Evolutionary conservation across 2,888 invertebrate species (phyloP).

Genomic region (Hyles lineata): DNA sequence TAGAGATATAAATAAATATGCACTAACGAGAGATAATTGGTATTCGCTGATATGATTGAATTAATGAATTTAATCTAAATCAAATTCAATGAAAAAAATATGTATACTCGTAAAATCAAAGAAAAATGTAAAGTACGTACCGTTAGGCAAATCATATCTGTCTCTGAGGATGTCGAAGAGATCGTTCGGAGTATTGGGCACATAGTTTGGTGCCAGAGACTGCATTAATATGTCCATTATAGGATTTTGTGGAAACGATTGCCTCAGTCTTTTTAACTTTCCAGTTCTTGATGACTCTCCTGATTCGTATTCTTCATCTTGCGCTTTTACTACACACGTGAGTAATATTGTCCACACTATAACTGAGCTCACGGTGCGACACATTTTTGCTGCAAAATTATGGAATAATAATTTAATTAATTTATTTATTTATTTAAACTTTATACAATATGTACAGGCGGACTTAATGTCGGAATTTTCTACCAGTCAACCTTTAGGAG

Average conservation of each 20-base stretch:
- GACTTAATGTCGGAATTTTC: no score
- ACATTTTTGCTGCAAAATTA: neutral
- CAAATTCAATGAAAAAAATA: no score
- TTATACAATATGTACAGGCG: no score
- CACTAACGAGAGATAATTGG: no score
- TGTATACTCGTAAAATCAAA: no score
- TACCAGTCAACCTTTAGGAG: no score
- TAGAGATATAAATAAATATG: no score
- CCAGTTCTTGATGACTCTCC: neutral
- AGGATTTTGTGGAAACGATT: conserved; percentile 50
- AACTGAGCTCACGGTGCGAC: neutral
- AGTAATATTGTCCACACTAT: neutral
- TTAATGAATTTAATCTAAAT: no score
- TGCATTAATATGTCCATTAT: conserved; percentile 54
- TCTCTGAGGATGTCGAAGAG: conserved; percentile 59
- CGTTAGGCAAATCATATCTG: conserved; percentile 55
- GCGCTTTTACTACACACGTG: neutral
- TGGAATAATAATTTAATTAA: neutral
- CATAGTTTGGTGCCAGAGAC: conserved; percentile 50
- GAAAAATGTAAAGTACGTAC: conserved; percentile 42
- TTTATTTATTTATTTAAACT: no score
- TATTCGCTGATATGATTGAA: no score
- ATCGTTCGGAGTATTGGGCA: conserved; percentile 49
- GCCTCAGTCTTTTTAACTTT: conserved; percentile 1
- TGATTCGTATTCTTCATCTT: neutral